Conservation (phyloP, 1,140 invertebrate species). For the Ceratosolen fusciceps region DNA sequence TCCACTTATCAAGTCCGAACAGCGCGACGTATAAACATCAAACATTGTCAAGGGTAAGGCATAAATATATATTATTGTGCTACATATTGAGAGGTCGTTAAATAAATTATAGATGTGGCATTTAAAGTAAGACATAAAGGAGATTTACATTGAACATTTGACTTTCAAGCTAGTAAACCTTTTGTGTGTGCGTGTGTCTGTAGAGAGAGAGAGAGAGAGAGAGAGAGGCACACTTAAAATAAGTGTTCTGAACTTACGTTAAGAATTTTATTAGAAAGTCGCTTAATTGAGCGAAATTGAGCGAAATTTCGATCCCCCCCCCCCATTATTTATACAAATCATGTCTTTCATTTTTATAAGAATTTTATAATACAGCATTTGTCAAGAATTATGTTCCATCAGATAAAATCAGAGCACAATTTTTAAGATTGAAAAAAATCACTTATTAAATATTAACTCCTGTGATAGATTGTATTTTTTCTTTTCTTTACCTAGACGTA, state of each 20-base stretch:
- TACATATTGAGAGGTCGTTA: not conserved
- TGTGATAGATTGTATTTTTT: constrained; percentile 14
- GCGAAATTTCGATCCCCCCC: too few relatives aligned
- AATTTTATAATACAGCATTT: not conserved
- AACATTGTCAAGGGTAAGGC: not conserved
- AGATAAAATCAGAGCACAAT: not conserved
- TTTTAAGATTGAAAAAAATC: not conserved
- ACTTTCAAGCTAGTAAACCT: not conserved
- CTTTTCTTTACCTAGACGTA: not conserved
- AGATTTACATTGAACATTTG: not conserved
- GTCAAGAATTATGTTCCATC: not conserved
- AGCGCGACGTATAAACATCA: not conserved
- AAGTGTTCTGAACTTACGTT: not conserved
- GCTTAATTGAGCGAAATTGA: not conserved
- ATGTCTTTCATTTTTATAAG: not conserved
- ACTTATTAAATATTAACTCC: not conserved
- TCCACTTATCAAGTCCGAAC: not conserved
- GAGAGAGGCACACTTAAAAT: not conserved
- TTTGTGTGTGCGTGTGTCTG: too few relatives aligned
- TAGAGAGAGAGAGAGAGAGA: too few relatives aligned
- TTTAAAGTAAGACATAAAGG: not conserved
- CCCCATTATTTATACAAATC: not conserved
- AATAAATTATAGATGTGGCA: constrained; percentile 9
- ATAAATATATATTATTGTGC: not conserved
- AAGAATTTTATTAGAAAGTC: not conserved